Base-by-base conservation (phyloP, 2,797 vertebrate species). In the Hafferia zeledoni region DNA sequence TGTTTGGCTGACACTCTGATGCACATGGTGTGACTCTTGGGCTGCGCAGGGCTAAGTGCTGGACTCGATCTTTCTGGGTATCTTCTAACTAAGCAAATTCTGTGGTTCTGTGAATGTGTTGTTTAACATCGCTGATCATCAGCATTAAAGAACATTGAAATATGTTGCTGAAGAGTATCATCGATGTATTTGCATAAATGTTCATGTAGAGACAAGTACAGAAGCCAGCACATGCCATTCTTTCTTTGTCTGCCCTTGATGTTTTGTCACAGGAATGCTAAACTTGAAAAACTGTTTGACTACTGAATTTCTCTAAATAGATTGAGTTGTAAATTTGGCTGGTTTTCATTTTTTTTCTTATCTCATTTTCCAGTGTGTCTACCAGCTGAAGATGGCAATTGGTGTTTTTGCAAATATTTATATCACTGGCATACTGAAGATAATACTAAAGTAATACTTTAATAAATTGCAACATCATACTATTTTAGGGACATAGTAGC, bases 261-360 rank as follows among this genome's bases (percentile, higher is more conserved):
- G 41, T 33, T 94, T 85, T 92, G 11, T 37, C 27, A 37, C 4
- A 28, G 24, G 41, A 86, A 9, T 56, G 59, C 24, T 87, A 46
- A 79, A 78, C 25, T 55, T 65, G 31, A 81, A 77, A 94, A 83
- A 52, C 2, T 65, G 27, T 47, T 50, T 83, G 35, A 43, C 50
- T 75, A 47, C 22, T 70, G 30, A 60, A n/a, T 47, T 83, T 86
- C 53, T 81, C 46, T 44, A 39, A 85, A 80, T 35, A 50, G 8
- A 60, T 77, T 0, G 2, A 87, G 13, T 31, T 83, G n/a, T 61
- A 65, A 80, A 75, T 90, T 67, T 79, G 59, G 3, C 33, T 81
- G 10, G 0, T 35, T 84, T 76, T 46, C 1, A 0, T 59, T 4
- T 0, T 35, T 47, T 87, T 85, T 22, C 12, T 88, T 2, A 1